Percentiles rank a stretch among this genome's conserved stretches.
Conservation (phyloP, 2,113 vertebrate genomes). For the Microtus montanus region DNA sequence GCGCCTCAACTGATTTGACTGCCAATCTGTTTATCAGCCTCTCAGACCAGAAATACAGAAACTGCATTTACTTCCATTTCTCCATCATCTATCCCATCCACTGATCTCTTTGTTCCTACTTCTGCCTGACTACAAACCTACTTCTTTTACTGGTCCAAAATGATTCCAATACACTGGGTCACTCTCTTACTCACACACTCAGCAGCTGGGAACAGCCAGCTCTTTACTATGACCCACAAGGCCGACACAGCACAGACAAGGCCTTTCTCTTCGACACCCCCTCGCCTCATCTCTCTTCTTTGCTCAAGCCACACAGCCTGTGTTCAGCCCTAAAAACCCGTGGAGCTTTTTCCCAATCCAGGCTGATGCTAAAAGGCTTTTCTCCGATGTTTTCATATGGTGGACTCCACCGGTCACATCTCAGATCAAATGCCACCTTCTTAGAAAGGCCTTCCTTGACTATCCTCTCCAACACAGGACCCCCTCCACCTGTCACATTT, state of each 20-base stretch:
- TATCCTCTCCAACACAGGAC: neutral
- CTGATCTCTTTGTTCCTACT: neutral
- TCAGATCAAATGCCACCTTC: neutral
- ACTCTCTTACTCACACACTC: neutral
- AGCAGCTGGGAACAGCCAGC: neutral
- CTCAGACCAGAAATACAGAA: neutral
- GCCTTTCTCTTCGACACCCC: neutral
- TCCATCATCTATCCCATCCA: neutral
- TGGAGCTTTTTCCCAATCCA: neutral
- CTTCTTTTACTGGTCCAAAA: neutral
- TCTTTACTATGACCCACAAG: neutral
- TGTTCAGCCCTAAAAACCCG: neutral
- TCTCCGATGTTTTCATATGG: neutral
- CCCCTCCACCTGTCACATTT: neutral
- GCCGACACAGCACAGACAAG: neutral
- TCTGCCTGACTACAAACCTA: neutral
- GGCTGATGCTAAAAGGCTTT: neutral
- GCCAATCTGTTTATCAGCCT: neutral
- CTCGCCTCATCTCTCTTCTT: neutral
- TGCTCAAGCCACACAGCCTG: neutral
- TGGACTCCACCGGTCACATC: neutral
- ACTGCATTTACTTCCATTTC: neutral
- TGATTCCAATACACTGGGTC: neutral
- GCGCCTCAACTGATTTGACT: neutral
- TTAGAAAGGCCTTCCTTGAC: neutral